phyloP scores from a whole-genome alignment of 1,140 invertebrate genomes.

The Metopolophium dirhodum region DNA sequence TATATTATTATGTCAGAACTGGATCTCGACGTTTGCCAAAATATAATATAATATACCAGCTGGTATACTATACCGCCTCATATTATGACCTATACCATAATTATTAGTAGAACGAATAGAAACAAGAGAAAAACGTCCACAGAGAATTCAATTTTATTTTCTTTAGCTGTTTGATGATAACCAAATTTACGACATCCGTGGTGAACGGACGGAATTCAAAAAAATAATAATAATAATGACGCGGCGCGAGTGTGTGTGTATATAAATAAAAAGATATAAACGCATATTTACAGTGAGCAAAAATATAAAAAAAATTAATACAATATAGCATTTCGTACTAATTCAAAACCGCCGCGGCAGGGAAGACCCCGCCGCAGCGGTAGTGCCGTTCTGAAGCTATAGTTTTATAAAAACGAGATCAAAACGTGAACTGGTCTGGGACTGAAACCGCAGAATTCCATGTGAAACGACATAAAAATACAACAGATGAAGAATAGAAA shows the following conservation, averaged over 20 bases:
- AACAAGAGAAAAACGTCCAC: constrained; percentile 56
- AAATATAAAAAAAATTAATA: constrained; percentile 26
- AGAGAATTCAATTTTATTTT: constrained; percentile 47
- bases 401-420: constrained; percentile 56
- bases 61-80: neutral
- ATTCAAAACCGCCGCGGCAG: neutral
- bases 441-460: constrained; percentile 55
- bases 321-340: constrained; percentile 50
- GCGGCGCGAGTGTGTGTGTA: neutral
- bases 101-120: constrained; percentile 12
- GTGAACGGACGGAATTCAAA: constrained; percentile 1
- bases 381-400: constrained; percentile 49
- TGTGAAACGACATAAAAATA: constrained; percentile 56
- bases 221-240: neutral
- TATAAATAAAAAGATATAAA: constrained; percentile 16
- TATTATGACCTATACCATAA: neutral
- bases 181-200: neutral
- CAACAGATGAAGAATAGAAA: constrained; percentile 52
- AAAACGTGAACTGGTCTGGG: constrained; percentile 52
- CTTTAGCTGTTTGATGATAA: neutral
- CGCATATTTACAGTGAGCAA: constrained; percentile 47
- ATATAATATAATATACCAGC: neutral
- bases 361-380: neutral
- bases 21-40: neutral
- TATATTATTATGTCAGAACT: neutral